Evolutionary conservation across 2,888 invertebrate genomes (phyloP).

Genomic region (Anagyrus pseudococci): DNA sequence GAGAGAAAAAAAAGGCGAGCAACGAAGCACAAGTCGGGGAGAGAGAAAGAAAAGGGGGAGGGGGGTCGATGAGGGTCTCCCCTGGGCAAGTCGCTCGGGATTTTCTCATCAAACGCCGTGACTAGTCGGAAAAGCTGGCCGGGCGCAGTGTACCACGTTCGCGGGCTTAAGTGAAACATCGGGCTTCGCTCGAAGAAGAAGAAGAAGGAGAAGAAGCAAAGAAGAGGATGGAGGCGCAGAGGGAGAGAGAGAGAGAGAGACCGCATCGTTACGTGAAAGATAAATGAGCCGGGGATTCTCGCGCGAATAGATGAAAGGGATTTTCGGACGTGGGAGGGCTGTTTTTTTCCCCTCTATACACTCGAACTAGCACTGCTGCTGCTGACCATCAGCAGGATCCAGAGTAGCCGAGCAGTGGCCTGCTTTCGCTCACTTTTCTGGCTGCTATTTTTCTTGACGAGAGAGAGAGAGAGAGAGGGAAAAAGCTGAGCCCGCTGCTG

Average conservation of each 20-base stretch:
- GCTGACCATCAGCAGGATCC: no score
- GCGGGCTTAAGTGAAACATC: slow-evolving; percentile 26
- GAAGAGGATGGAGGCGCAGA: no score
- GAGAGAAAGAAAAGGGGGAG: neutral
- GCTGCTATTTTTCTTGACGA: neutral
- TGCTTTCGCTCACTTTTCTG: neutral
- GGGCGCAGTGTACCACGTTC: neutral
- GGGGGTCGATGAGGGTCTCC: neutral
- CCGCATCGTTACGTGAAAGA: slow-evolving; percentile 27
- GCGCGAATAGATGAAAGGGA: slow-evolving; percentile 12
- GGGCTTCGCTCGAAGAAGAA: neutral
- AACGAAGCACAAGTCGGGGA: no score
- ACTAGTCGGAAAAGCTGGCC: slow-evolving; percentile 23
- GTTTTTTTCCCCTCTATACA: neutral
- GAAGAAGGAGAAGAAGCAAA: neutral
- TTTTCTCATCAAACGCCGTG: slow-evolving; percentile 38
- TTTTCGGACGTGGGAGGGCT: neutral
- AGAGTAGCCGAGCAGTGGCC: neutral
- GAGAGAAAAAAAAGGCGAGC: no score
- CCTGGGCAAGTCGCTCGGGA: neutral
- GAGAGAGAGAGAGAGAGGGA: no score
- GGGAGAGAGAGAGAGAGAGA: no score
- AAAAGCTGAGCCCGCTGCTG: no score
- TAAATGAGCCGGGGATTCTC: slow-evolving; percentile 20
- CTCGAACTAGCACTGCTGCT: neutral